Evolutionary conservation across 1,140 invertebrate species (phyloP), one percentile per base, ranked within the genome.

Genomic region (Drosophila littoralis): DNA sequence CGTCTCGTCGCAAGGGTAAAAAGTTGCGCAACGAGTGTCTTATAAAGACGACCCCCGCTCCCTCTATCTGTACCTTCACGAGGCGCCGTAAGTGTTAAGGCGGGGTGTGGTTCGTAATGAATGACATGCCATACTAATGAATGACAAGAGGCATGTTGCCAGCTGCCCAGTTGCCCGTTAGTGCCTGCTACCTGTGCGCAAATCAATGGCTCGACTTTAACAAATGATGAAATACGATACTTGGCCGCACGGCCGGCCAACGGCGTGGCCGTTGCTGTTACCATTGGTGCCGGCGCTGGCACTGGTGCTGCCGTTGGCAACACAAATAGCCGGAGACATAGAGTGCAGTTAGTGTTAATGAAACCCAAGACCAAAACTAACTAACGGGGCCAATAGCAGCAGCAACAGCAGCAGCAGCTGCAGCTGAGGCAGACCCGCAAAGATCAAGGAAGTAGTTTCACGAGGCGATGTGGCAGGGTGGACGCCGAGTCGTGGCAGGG

Each of bases 171-270:
- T 60, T 78, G 57, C 60, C 46, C 50, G 52, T 71, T 64, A 64
- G 58, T 51, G 43, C 12, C 54, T 52, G 45, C 43, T 61, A 64
- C 45, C 67, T 75, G 51, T 54, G 40, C 38, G 50, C 58, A 88
- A 89, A 89, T 89, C 83, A 80, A 88, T 89, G 73, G 80, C 76
- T 78, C 63, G 63, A 38, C 74, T 77, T 40, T 33, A 72, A 66
- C 65, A 89, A 86, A 80, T 77, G 79, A 89, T 83, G 83, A 88
- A 88, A 88, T 83, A 57, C 51, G 63, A 86, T 86, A 83, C 61
- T 64, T 74, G 79, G 68, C 59, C 52, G 63, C 83, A 71, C 38
- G 67, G 73, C 51, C 38, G 67, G 68, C 51, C 65, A 61, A 33
- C 48, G 13, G 12, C 1, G 22, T 33, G 13, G 15, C 15, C 17